phyloP scores from a whole-genome alignment of 2,113 vertebrate genomes.

The Oplegnathus fasciatus region DNA sequence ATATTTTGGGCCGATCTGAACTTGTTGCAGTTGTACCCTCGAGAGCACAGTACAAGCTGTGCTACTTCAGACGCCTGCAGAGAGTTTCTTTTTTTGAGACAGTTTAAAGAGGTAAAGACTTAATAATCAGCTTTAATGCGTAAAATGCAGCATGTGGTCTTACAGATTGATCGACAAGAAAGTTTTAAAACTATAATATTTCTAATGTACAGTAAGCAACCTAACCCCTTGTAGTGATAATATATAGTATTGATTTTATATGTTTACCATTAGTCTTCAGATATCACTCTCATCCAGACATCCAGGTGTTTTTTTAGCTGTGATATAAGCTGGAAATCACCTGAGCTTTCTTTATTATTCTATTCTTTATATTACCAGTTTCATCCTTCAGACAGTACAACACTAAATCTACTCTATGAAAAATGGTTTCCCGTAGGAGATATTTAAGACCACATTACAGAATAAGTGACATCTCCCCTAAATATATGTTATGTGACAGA shows the following conservation, averaged over 20 bases:
- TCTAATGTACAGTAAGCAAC: not conserved
- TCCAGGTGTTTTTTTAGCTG: not conserved
- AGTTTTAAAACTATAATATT: not conserved
- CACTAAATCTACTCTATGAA: not conserved
- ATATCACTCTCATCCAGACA: not conserved
- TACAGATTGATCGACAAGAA: not conserved
- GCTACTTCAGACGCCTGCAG: slow-evolving; percentile 69
- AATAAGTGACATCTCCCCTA: not conserved
- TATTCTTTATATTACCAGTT: not conserved
- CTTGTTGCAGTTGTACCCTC: slow-evolving; percentile 63
- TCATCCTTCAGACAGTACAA: not conserved
- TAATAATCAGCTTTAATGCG: not conserved
- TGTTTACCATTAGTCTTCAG: not conserved
- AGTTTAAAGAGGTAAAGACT: slow-evolving; percentile 21
- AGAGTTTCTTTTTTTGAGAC: slow-evolving; percentile 16
- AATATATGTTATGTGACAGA: not conserved
- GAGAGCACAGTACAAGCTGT: slow-evolving; percentile 68
- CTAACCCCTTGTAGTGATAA: not conserved
- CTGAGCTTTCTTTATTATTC: not conserved
- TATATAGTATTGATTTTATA: not conserved
- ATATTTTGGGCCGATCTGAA: slow-evolving; percentile 77
- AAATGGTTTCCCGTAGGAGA: not conserved
- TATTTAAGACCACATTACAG: not conserved
- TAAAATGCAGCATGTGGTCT: not conserved
- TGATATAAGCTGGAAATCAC: slow-evolving; percentile 1